Percentiles rank a stretch among this genome's conserved stretches.
Evolutionary conservation across 2,888 invertebrate species (phyloP).

Genomic region (Eristalis arbustorum): DNA sequence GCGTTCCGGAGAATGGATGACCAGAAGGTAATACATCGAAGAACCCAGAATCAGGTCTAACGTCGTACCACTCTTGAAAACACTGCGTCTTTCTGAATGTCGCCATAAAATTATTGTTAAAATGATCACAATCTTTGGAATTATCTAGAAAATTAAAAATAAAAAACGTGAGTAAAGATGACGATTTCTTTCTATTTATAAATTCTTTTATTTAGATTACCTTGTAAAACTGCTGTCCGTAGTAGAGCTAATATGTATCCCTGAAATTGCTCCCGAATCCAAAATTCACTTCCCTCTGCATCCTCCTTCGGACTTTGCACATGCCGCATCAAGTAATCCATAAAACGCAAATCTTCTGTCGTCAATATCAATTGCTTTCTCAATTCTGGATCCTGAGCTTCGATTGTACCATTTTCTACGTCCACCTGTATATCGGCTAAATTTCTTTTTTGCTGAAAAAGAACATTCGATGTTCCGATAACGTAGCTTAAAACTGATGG

Average conservation of each 20-base stretch:
- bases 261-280: conserved; percentile 97
- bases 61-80: conserved; percentile 90
- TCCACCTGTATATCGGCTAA: conserved; percentile 96
- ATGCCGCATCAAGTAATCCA: conserved; percentile 93
- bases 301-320: conserved; percentile 86
- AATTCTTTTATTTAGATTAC: conserved; percentile 78
- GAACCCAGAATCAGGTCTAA: conserved; percentile 84
- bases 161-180: not conserved
- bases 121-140: conserved; percentile 91
- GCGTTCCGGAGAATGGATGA: conserved; percentile 96
- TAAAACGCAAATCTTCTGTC: conserved; percentile 97
- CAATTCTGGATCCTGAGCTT: conserved; percentile 88
- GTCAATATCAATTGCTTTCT: conserved; percentile 92
- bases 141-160: conserved; percentile 30
- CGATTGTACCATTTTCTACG: conserved; percentile 92
- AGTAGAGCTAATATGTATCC: conserved; percentile 91
- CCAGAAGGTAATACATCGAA: conserved; percentile 88
- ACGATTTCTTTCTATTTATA: no score
- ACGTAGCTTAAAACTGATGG: conserved; percentile 92
- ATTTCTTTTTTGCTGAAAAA: conserved; percentile 97
- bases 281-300: conserved; percentile 95
- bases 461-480: conserved; percentile 98
- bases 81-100: conserved; percentile 94
- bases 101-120: conserved; percentile 90
- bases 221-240: conserved; percentile 88